Evolutionary conservation across 2,888 invertebrate genomes (phyloP).

Genomic region (Phrixothrix hirtus): DNA sequence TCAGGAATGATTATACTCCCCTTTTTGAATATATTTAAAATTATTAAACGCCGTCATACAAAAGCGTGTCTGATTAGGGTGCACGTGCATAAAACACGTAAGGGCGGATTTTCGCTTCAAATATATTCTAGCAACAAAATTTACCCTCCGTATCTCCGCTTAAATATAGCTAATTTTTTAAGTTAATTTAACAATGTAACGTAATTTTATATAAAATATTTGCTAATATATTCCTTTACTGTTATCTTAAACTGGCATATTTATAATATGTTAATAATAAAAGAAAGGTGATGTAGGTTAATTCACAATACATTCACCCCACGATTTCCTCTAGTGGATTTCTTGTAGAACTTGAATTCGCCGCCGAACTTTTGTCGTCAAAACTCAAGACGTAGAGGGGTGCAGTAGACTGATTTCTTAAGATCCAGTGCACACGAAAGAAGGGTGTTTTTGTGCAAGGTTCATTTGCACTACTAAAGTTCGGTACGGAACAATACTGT

Average conservation of each 20-base stretch:
- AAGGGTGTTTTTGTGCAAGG: slow-evolving; percentile 29
- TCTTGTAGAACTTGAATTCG: slow-evolving; percentile 7
- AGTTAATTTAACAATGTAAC: too few species aligned
- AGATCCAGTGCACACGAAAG: slow-evolving; percentile 23
- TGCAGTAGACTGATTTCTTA: slow-evolving; percentile 27
- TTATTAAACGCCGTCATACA: not conserved
- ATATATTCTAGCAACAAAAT: not conserved
- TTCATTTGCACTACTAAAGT: slow-evolving; percentile 28
- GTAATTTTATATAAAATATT: too few species aligned
- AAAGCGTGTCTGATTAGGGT: slow-evolving; percentile 1
- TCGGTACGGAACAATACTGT: slow-evolving; percentile 25
- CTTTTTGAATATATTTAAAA: too few species aligned
- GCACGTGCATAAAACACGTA: slow-evolving; percentile 4
- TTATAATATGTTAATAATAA: too few species aligned
- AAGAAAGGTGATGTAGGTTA: too few species aligned
- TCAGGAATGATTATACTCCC: too few species aligned
- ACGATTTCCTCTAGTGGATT: slow-evolving; percentile 9
- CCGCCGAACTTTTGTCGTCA: slow-evolving; percentile 8
- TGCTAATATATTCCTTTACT: too few species aligned
- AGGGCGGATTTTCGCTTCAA: slow-evolving; percentile 10
- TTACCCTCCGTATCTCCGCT: not conserved
- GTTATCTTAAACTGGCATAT: too few species aligned
- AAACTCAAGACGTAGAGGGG: slow-evolving; percentile 17
- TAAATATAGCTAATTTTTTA: not conserved
- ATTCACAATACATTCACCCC: slow-evolving; percentile 10